phyloP scores from a whole-genome alignment of 2,888 invertebrate species.

The Tetramorium bicarinatum region DNA sequence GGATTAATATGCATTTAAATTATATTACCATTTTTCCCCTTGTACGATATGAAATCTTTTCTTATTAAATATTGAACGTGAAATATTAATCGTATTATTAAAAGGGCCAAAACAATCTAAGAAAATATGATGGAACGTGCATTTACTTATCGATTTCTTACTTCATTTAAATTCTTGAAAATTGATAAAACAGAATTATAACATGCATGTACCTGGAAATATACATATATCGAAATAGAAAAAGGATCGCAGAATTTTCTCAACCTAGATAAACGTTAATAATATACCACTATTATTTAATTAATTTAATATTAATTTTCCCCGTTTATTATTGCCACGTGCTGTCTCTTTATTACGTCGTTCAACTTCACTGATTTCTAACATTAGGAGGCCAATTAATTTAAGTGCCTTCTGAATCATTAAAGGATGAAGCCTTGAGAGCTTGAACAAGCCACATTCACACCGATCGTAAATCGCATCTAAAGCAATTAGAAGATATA shows the following conservation, averaged over 20 bases:
- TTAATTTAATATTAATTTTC: too few relatives aligned
- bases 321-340: neutral
- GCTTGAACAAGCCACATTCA: constrained; percentile 27
- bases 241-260: neutral
- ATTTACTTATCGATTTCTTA: neutral
- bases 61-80: neutral
- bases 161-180: neutral
- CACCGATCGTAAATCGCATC: constrained; percentile 9
- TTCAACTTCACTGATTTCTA: constrained; percentile 15
- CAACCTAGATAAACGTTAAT: constrained; percentile 9
- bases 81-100: constrained; percentile 17
- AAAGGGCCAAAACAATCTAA: neutral
- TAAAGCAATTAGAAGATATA: constrained; percentile 8
- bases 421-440: constrained; percentile 37
- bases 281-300: too few relatives aligned
- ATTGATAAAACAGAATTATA: neutral
- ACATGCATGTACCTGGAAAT: neutral
- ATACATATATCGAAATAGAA: constrained; percentile 4
- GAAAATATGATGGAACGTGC: neutral
- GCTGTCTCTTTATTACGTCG: constrained; percentile 15
- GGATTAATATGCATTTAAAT: neutral
- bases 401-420: constrained; percentile 48
- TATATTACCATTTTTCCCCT: neutral
- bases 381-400: constrained; percentile 59
- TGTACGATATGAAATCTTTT: neutral